Evolutionary conservation across 2,113 vertebrate genomes (phyloP), one percentile per base, ranked within the genome.

Genomic region (Mystacornis crossleyi): DNA sequence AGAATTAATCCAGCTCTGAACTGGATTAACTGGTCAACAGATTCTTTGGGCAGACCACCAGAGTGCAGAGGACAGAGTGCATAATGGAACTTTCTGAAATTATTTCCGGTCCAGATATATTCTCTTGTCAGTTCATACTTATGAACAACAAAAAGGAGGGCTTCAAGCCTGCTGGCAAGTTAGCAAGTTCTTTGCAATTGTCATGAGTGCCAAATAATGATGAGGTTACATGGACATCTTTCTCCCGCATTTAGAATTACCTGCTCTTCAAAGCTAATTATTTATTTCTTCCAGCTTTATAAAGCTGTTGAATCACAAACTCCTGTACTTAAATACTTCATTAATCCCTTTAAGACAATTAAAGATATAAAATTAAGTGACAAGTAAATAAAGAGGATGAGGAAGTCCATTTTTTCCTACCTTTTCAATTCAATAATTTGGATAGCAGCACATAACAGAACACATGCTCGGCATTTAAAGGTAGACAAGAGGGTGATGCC

Each of bases 71-170:
- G 67, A 96, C 74, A 94, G 90, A 77, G 38, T 29, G 42, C 62
- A 94, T 70, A 91, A 91, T 83, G 50, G 66, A 90, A 91, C n/a
- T 43, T 93, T 82, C 77, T 70, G 38, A 91, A 90, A 95, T 91
- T 88, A 90, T 96, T 93, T 95, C 93, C 7, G 0, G 74, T 83
- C 67, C 71, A 91, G 71, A 92, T 93, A 86, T 77, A 86, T 62
- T 58, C 78, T 93, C 67, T 85, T 92, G 62, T 94, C 51, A 71
- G 78, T 90, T 88, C 34, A 64, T 64, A 86, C 29, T 93, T 87
- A 70, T 0, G 13, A 96, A 73, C 4, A 31, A 73, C 62, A 94
- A 88, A 93, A 95, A 5, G 6, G 34, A 93, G 26, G 26, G 62
- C 48, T 80, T 80, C 45, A 82, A 91, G 54, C 26, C 38, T 80